These are phyloP conservation scores for Catharus bicknelli DNA, from an alignment of 2,113 vertebrate genomes.

Conservation along the genomic window DNA sequence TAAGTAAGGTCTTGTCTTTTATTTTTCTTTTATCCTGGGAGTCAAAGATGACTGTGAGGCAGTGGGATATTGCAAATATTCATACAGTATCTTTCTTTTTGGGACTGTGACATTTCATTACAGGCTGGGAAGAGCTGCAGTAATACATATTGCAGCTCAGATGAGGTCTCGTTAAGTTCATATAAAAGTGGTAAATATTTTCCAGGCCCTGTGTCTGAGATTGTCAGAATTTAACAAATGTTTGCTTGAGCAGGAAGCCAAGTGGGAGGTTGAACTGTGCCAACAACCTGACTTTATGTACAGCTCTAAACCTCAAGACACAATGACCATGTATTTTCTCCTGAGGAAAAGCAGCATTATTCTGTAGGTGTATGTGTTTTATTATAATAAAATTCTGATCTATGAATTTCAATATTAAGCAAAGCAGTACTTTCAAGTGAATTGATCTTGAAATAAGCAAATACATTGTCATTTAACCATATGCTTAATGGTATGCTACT, in stretches of 20 bases:
- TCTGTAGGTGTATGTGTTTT: not conserved
- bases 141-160: not conserved
- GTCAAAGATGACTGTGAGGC: not conserved
- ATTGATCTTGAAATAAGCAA: conserved; percentile 28
- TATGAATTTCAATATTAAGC: conserved; percentile 25
- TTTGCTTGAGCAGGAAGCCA: conserved; percentile 1
- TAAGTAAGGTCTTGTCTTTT: not conserved
- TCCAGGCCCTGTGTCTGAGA: not conserved
- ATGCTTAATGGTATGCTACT: not conserved
- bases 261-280: conserved; percentile 1
- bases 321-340: not conserved
- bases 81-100: not conserved
- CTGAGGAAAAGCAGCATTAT: not conserved
- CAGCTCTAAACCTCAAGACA: not conserved
- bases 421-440: conserved; percentile 7
- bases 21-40: not conserved
- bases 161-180: not conserved
- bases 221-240: conserved; percentile 14
- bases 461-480: conserved; percentile 8
- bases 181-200: not conserved
- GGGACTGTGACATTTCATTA: not conserved
- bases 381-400: not conserved
- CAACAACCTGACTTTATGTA: not conserved
- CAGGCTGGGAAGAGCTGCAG: not conserved
- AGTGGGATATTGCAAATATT: not conserved